These are phyloP conservation scores for Atlantisia rogersi DNA, from an alignment of 2,113 vertebrate genomes.

Conservation along the genomic window DNA sequence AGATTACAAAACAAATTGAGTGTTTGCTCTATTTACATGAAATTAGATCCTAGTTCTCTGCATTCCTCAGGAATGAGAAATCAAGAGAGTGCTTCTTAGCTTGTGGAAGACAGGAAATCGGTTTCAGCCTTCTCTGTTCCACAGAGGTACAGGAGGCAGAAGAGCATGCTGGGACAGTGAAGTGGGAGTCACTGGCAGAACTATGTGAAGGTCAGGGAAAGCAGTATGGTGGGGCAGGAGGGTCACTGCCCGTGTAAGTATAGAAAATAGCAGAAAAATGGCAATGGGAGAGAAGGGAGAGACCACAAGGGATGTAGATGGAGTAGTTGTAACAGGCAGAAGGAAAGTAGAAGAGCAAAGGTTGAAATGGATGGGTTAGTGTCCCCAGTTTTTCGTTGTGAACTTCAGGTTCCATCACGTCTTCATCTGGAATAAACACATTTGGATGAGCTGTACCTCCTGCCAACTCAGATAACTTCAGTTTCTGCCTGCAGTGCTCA, in stretches of 20 bases:
- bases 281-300: neutral
- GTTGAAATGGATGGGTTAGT: neutral
- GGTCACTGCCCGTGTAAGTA: neutral
- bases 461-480: neutral
- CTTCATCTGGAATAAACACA: neutral
- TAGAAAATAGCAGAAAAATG: neutral
- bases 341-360: neutral
- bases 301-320: neutral
- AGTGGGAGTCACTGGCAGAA: neutral
- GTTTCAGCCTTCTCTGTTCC: neutral
- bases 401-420: neutral
- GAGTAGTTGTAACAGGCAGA: neutral
- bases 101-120: neutral
- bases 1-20: neutral
- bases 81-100: neutral
- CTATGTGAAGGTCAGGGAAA: neutral
- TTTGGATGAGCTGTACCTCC: neutral
- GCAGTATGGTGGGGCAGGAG: neutral
- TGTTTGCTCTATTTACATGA: neutral
- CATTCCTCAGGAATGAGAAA: neutral
- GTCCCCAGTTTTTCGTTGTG: neutral
- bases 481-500: neutral
- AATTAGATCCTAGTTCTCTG: neutral
- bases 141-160: neutral
- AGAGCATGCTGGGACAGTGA: neutral